These are phyloP conservation scores for Apamea crenata DNA, from an alignment of 2,888 invertebrate genomes.

Conservation along the genomic window DNA sequence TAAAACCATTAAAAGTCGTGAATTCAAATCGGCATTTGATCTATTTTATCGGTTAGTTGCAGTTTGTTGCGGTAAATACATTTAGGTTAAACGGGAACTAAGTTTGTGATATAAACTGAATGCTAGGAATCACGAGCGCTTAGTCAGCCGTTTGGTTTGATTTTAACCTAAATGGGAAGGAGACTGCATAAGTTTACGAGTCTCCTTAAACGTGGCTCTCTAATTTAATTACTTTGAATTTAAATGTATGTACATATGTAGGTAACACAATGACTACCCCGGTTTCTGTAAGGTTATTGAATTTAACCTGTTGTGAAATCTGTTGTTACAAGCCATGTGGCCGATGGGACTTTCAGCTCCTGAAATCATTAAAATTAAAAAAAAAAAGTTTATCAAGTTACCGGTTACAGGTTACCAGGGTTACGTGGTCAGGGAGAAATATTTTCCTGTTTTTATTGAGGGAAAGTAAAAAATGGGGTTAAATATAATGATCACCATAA, in stretches of 20 bases:
- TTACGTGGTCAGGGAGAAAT: neutral
- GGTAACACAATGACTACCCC: neutral
- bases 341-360: too few relatives aligned
- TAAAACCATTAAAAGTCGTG: neutral
- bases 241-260: neutral
- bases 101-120: slow-evolving; percentile 30
- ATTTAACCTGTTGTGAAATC: too few relatives aligned
- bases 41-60: slow-evolving; percentile 11
- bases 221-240: neutral
- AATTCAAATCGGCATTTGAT: slow-evolving; percentile 15
- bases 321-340: too few relatives aligned
- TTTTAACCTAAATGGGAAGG: slow-evolving; percentile 11
- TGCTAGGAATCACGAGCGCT: slow-evolving; percentile 33
- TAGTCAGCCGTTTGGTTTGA: slow-evolving; percentile 12
- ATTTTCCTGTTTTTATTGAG: neutral
- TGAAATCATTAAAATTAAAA: neutral
- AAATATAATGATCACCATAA: too few relatives aligned
- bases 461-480: neutral
- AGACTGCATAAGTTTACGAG: slow-evolving; percentile 19
- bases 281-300: neutral
- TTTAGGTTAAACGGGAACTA: slow-evolving; percentile 38
- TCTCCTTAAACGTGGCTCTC: neutral
- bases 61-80: slow-evolving; percentile 37
- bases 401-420: too few relatives aligned
- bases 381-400: neutral